phyloP scores from a whole-genome alignment of 2,888 invertebrate genomes.

The Meta bourneti region DNA sequence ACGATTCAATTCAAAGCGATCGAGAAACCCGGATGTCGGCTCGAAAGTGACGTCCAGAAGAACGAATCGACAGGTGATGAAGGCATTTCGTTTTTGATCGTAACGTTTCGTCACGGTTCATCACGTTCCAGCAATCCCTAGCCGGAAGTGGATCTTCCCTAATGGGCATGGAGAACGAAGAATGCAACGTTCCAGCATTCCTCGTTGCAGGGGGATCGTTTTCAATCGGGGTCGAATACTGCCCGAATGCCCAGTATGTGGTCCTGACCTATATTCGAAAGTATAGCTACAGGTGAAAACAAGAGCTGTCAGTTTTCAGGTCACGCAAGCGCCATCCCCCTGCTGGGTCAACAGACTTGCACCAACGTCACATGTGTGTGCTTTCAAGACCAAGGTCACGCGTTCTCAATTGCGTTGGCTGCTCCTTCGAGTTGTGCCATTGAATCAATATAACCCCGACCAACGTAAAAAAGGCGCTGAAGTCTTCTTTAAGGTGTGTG shows the following conservation, averaged over 20 bases:
- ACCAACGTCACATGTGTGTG: conserved; percentile 12
- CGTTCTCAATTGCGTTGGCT: conserved; percentile 5
- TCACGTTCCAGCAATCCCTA: background rate
- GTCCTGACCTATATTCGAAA: conserved; percentile 29
- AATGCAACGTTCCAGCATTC: background rate
- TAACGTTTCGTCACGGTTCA: background rate
- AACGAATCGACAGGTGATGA: conserved; percentile 4
- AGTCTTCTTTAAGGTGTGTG: too few relatives aligned
- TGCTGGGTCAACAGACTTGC: conserved; percentile 59
- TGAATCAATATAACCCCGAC: too few relatives aligned
- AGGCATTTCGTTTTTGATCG: too few relatives aligned
- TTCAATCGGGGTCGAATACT: background rate
- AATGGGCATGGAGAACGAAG: background rate
- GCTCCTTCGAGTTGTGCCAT: too few relatives aligned
- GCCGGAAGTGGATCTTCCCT: conserved; percentile 24
- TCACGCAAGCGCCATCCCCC: background rate
- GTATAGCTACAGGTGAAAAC: conserved; percentile 48
- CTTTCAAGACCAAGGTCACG: conserved; percentile 46
- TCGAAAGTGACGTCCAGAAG: background rate
- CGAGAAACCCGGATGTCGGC: background rate
- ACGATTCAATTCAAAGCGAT: too few relatives aligned
- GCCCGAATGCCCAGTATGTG: conserved; percentile 10
- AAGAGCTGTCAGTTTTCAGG: conserved; percentile 34
- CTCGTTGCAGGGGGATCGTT: background rate
- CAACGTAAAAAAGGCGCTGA: too few relatives aligned